Base-by-base conservation (phyloP, 1,140 invertebrate species). In the Eriocheir sinensis region DNA sequence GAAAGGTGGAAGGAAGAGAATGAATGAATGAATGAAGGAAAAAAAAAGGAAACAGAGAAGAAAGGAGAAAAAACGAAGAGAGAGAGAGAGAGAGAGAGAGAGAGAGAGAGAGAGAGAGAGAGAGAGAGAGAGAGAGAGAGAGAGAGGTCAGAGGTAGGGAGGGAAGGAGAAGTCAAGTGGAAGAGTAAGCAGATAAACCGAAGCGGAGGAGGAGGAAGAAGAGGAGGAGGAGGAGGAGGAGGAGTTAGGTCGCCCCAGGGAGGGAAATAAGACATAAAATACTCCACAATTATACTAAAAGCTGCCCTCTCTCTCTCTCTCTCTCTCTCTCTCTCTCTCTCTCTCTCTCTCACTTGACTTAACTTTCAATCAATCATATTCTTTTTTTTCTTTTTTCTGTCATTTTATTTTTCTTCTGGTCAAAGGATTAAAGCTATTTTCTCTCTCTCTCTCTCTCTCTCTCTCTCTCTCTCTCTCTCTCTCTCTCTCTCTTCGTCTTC, bases 121-220 rank as follows among this genome's bases (percentile, higher is more conserved):
- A 72, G 15, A 27, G 89, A 90, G 41, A 21, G 81, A 53, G 89
- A 41, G 40, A 90, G 15, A 90, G 89, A 41, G 34, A 41, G 89
- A 90, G 89, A 38, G 85, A 88, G 85, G 40, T 30, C 32, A 90
- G 89, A 41, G 34, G 44, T 36, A 90, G 89, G n/a, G 44, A 44
- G 44, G 89, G 44, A 44, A 41, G 40, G 44, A 44, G n/a, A 27
- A 90, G 89, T 41, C 36, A 41, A 44, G 44, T 17, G 44, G 89
- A 90, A 44, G 44, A 44, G 44, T 38, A 90, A 44, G 44, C 36
- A 90, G 89, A 90, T 38, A 90, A 44, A 90, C 38, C 38, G 36
- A 60, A 44, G 44, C 27, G 44, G 89, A 90, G 44, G 32, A 32
- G 32, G 44, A 60, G 44, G 40, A 38, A 88, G 85, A 88, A 38